Evolutionary conservation across 2,113 vertebrate species (phyloP).

Genomic region (Myrmophylax atrothorax): DNA sequence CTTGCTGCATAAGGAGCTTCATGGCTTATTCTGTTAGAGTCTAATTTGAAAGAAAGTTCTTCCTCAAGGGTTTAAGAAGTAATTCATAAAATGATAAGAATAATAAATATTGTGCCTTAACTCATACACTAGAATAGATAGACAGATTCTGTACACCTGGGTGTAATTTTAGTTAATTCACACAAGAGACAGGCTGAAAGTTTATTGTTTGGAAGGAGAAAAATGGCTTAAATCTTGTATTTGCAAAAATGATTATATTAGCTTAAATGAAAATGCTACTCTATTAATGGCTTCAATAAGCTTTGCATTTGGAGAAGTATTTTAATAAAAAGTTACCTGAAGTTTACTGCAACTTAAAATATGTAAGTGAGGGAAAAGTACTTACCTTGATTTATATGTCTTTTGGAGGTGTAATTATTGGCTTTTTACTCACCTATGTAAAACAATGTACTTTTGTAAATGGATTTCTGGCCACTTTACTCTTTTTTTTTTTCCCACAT

Average conservation of each 20-base stretch:
- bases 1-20: slow-evolving; percentile 59
- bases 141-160: slow-evolving; percentile 77
- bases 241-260: slow-evolving; percentile 81
- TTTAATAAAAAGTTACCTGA: slow-evolving; percentile 81
- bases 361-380: slow-evolving; percentile 80
- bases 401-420: slow-evolving; percentile 84
- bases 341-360: slow-evolving; percentile 81
- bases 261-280: slow-evolving; percentile 78
- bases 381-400: slow-evolving; percentile 84
- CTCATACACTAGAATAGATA: slow-evolving; percentile 68
- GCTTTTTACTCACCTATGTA: slow-evolving; percentile 87
- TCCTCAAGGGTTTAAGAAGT: slow-evolving; percentile 81
- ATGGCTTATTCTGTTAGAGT: slow-evolving; percentile 63
- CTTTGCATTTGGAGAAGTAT: slow-evolving; percentile 71
- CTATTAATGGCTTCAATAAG: slow-evolving; percentile 76
- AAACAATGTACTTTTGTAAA: slow-evolving; percentile 88
- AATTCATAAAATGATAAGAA: slow-evolving; percentile 81
- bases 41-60: slow-evolving; percentile 77
- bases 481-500: slow-evolving; percentile 65
- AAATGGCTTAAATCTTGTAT: slow-evolving; percentile 73
- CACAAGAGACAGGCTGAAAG: slow-evolving; percentile 79
- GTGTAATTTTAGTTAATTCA: slow-evolving; percentile 81
- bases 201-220: slow-evolving; percentile 75
- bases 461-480: slow-evolving; percentile 87
- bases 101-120: slow-evolving; percentile 82